Evolutionary conservation across 2,888 invertebrate genomes (phyloP), one percentile per base, ranked within the genome.

Genomic region (Carpatolechia fugitivella): DNA sequence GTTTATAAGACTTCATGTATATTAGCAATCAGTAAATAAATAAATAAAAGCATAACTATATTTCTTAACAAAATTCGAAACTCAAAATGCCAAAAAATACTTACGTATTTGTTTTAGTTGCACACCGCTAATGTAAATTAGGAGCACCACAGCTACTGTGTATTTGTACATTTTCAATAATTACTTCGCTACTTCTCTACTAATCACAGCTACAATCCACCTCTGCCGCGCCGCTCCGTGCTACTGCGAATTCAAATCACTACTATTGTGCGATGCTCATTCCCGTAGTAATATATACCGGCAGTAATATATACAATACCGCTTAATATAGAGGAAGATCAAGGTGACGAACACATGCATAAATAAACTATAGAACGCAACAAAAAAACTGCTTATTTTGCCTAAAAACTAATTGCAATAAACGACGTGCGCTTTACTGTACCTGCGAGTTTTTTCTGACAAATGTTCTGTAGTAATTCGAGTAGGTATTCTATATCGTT

Each of bases 101-200:
- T 82, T 63, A 82, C 82, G 82, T 63, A 82, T 60, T 56, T 77
- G 55, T 60, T 77, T 78, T 10, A 72, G 63, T n/a, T 70, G 63
- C 3, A 66, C 70, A 54, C 66, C 63, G 49, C 68, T 66, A 8
- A 76, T 59, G 69, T 74, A 72, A 35, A 74, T 64, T 38, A 80
- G 56, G 56, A 78, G 59, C 49, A 74, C 60, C 16, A 66, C 57
- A 14, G 68, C 59, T 10, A 65, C 52, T 3, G 70, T 53, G 38
- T 68, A 61, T 36, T 57, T 68, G 58, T 56, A 57, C 72, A 74
- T 75, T 64, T 64, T 72, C 54, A 49, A 54, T 53, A 53, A 54
- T 31, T n/a, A n/a, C n/a, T n/a, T 46, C 1, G 13, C 30, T 30
- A 30, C 24, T 44, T 31, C 47, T 47, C 16, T 44, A 44, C 29